Percentiles rank a stretch among this genome's conserved stretches.
These are phyloP conservation scores for Hedychridium roseum DNA, from an alignment of 2,888 invertebrate genomes.

Conservation along the genomic window DNA sequence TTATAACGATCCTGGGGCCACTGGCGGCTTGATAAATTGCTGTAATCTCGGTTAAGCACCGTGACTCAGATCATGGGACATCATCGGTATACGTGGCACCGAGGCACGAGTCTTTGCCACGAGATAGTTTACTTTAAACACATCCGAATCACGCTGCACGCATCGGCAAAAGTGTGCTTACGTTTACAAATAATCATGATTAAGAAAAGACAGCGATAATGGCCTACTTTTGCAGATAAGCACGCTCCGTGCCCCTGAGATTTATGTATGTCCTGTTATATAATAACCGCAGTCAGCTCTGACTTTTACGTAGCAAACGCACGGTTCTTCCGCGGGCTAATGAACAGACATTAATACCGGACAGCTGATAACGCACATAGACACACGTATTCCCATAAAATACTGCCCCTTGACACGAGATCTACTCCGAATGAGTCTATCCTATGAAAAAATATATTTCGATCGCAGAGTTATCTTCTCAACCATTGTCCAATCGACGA, in stretches of 20 bases:
- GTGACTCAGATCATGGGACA: constrained; percentile 32
- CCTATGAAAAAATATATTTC: not conserved
- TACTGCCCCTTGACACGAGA: constrained; percentile 42
- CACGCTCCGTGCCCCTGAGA: constrained; percentile 23
- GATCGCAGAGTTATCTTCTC: too few relatives aligned
- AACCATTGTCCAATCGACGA: too few relatives aligned
- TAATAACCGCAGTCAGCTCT: constrained; percentile 28
- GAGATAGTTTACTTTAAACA: too few relatives aligned
- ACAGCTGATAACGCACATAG: constrained; percentile 30
- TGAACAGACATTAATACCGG: constrained; percentile 33
- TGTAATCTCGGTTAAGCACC: constrained; percentile 31
- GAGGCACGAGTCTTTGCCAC: constrained; percentile 8
- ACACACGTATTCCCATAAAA: constrained; percentile 8
- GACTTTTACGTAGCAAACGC: constrained; percentile 16
- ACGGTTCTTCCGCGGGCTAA: constrained; percentile 33
- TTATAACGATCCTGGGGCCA: constrained; percentile 14
- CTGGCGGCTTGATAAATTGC: constrained; percentile 30
- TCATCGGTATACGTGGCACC: constrained; percentile 21
- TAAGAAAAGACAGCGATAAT: too few relatives aligned
- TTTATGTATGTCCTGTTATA: constrained; percentile 38
- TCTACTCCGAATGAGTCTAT: not conserved
- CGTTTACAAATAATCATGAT: too few relatives aligned
- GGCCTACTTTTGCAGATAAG: too few relatives aligned
- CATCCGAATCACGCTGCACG: too few relatives aligned
- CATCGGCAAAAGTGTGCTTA: too few relatives aligned